Evolutionary conservation across 2,888 invertebrate species (phyloP), one percentile per base, ranked within the genome.

Genomic region (Drosophila hamatofila): DNA sequence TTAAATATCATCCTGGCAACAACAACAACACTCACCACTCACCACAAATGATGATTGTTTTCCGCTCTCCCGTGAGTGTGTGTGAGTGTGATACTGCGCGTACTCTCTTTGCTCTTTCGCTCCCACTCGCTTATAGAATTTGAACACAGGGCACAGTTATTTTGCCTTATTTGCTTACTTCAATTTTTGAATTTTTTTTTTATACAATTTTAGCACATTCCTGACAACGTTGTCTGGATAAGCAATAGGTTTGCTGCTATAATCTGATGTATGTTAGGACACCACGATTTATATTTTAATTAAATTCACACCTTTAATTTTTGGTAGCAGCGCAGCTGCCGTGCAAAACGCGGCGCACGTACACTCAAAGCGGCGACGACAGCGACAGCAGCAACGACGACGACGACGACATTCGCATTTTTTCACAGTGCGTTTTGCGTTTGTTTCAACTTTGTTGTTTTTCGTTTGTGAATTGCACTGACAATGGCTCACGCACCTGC

Each of bases 381-480:
- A 62, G 67, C 81, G 75, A 71, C 75, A 62, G 62, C 75, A 49
- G 48, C 48, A 49, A 67, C 78, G 59, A 60, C 81, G 81, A 80
- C 80, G 55, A 67, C 78, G 61, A 60, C 81, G 80, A 80, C 80
- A 80, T 88, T 90, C 85, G 88, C 89, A 90, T 90, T 89, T 88
- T 90, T 90, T 85, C 78, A 82, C 71, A 73, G 80, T 79, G 75
- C 78, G 75, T 75, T 67, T 78, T 63, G 72, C 73, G 73, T 82
- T 77, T 78, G 67, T 69, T 71, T 73, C 64, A 77, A 73, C 37
- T 52, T 55, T 56, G 72, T 64, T 77, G 77, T 81, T 84, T 78
- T 83, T 83, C 65, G 74, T 70, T 86, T 60, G 54, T 60, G 39
- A 55, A 83, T 83, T 78, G 74, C 60, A 70, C 56, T 64, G 61